These are phyloP conservation scores for Aptenodytes forsteri DNA, from an alignment of 2,113 vertebrate species.

Conservation along the genomic window DNA sequence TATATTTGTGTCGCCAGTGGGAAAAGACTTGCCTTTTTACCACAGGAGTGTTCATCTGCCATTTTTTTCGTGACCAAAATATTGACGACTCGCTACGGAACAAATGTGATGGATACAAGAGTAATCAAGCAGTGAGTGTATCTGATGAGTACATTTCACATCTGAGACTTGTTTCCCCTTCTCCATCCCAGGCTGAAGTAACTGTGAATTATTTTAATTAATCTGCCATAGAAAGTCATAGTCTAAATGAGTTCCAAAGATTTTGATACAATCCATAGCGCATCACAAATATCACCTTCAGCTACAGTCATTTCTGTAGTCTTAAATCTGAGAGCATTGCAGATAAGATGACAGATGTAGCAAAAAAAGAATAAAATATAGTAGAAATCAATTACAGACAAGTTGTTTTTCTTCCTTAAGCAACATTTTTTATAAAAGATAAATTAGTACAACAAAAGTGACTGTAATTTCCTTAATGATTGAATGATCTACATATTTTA, in stretches of 20 bases:
- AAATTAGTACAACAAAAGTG: too few relatives aligned
- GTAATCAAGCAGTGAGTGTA: slow-evolving; percentile 40
- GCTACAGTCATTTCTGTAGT: slow-evolving; percentile 20
- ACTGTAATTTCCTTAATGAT: too few relatives aligned
- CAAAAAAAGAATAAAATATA: slow-evolving; percentile 67
- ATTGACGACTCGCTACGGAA: slow-evolving; percentile 10
- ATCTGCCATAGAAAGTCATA: slow-evolving; percentile 69
- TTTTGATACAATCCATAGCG: slow-evolving; percentile 59
- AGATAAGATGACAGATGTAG: slow-evolving; percentile 69
- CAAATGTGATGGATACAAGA: not conserved
- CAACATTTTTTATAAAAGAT: too few relatives aligned
- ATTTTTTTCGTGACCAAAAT: not conserved
- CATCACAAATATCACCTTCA: slow-evolving; percentile 62
- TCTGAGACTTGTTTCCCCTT: slow-evolving; percentile 22
- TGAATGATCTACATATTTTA: too few relatives aligned
- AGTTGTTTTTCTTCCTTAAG: slow-evolving; percentile 68
- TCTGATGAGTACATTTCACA: slow-evolving; percentile 36
- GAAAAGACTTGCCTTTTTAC: not conserved
- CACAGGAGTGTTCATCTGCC: not conserved
- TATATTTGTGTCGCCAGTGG: not conserved
- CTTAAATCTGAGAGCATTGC: slow-evolving; percentile 59
- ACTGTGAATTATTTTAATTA: slow-evolving; percentile 76
- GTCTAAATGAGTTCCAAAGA: slow-evolving; percentile 71
- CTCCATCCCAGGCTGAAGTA: slow-evolving; percentile 32
- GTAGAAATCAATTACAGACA: slow-evolving; percentile 71